Conservation (phyloP, 2,797 vertebrate genomes). For the Apogon hyalosoma region DNA sequence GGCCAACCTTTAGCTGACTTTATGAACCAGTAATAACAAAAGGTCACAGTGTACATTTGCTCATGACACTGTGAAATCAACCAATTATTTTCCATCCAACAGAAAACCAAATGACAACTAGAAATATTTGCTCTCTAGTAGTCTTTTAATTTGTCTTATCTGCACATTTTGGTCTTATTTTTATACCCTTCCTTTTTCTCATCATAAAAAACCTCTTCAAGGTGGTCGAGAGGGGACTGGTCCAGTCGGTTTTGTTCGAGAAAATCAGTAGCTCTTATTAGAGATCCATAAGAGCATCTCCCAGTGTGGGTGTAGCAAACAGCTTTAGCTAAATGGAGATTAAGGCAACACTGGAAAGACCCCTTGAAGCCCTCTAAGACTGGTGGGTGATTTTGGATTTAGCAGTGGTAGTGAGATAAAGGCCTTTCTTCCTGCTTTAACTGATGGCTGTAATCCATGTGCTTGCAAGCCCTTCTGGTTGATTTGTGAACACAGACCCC, state of each 20-base stretch:
- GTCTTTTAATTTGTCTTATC: constrained; percentile 10
- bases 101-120: constrained; percentile 1
- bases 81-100: constrained; percentile 15
- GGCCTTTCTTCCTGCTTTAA: constrained; percentile 69
- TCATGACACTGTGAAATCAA: constrained; percentile 21
- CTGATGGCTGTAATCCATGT: constrained; percentile 78
- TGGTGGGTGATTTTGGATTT: constrained; percentile 78
- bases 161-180: constrained; percentile 7
- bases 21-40: constrained; percentile 22
- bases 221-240: constrained; percentile 20
- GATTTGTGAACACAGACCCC: constrained; percentile 54
- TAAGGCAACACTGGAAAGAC: constrained; percentile 64
- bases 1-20: constrained; percentile 17
- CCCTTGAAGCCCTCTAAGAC: constrained; percentile 68
- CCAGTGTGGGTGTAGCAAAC: constrained; percentile 66
- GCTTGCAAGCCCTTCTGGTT: constrained; percentile 51
- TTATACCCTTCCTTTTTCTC: neutral
- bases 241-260: constrained; percentile 47
- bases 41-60: constrained; percentile 12
- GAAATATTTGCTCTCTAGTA: neutral
- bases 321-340: constrained; percentile 72
- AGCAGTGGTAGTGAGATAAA: constrained; percentile 69
- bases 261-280: constrained; percentile 53
- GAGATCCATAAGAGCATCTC: constrained; percentile 53
- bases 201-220: constrained; percentile 8